Conservation (phyloP, 2,113 vertebrate species). For the Mystacornis crossleyi region DNA sequence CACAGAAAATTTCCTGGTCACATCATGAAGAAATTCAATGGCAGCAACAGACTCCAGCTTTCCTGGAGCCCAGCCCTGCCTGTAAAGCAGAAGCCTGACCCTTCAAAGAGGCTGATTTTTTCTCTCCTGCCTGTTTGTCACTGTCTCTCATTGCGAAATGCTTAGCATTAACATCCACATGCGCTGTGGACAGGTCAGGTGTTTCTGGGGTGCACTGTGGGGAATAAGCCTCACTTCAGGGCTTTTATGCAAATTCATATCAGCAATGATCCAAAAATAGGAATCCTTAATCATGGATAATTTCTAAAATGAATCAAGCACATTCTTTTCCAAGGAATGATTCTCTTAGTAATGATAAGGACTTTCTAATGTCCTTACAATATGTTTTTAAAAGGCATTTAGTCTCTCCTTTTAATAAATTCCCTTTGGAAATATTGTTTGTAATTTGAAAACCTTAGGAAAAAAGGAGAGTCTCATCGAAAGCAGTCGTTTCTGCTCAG, state of each 20-base stretch:
- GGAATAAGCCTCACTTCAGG: background rate
- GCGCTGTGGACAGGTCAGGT: background rate
- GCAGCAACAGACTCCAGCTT: background rate
- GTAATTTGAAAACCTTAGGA: background rate
- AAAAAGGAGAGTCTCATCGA: background rate
- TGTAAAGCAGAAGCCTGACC: background rate
- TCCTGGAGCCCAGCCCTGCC: background rate
- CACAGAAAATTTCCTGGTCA: background rate
- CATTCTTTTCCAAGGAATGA: background rate
- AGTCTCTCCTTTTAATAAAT: background rate
- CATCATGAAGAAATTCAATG: background rate
- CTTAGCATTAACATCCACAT: background rate
- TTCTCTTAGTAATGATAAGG: background rate
- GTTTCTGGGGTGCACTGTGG: background rate
- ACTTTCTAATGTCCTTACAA: background rate
- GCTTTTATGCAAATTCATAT: background rate
- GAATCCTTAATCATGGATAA: background rate
- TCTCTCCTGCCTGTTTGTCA: background rate
- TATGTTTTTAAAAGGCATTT: background rate
- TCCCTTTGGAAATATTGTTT: background rate
- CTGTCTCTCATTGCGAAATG: background rate
- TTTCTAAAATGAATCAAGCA: conserved; percentile 32
- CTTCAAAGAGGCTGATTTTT: background rate
- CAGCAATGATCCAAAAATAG: background rate
- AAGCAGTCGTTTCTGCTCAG: background rate